Percentiles rank a stretch among this genome's conserved stretches.
These are phyloP conservation scores for Hemicrepidius hirtus DNA, from an alignment of 2,888 invertebrate species.

Conservation along the genomic window DNA sequence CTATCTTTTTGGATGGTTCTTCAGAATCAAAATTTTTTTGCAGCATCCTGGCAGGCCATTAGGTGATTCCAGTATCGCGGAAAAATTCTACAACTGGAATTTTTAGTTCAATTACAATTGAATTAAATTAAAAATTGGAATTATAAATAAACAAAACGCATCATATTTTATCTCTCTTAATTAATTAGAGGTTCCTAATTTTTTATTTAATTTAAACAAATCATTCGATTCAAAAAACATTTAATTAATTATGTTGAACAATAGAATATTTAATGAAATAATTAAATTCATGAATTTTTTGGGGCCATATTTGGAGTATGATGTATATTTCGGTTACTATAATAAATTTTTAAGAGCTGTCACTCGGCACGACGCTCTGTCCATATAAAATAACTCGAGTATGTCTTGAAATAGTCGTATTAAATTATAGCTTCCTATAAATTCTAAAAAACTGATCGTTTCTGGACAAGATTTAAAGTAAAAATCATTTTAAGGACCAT, in stretches of 20 bases:
- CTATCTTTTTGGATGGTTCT: no score
- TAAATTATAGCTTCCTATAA: background rate
- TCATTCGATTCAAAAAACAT: background rate
- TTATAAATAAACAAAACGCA: no score
- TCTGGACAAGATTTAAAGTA: constrained; percentile 7
- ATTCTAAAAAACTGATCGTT: background rate
- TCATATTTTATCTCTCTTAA: no score
- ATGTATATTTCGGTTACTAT: constrained; percentile 1
- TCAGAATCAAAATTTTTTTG: no score
- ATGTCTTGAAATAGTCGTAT: background rate
- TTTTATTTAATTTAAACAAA: no score
- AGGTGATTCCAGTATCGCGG: no score
- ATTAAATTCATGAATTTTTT: constrained; percentile 13
- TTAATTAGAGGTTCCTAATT: background rate
- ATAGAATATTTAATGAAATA: constrained; percentile 4
- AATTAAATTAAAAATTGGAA: no score
- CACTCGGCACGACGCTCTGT: constrained; percentile 10
- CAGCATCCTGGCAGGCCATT: no score
- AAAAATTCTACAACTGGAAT: no score
- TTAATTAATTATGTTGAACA: background rate
- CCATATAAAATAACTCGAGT: constrained; percentile 9
- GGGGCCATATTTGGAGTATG: constrained; percentile 25
- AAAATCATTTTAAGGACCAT: no score
- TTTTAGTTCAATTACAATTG: no score
- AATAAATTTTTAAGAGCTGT: constrained; percentile 27